Conservation (phyloP, 2,888 invertebrate genomes). For the Dicycla oo region DNA sequence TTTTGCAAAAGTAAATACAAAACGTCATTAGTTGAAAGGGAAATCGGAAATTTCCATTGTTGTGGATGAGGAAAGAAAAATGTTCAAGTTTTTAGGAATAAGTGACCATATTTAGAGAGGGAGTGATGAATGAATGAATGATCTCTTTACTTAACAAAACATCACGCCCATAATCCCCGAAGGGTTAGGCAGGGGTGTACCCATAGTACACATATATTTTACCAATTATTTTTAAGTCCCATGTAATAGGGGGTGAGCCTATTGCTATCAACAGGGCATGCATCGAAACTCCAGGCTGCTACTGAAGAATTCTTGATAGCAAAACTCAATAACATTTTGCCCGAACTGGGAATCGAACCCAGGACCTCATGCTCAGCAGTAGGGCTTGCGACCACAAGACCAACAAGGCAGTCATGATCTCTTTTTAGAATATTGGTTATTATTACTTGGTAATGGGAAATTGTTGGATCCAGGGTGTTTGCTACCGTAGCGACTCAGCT, state of each 20-base stretch:
- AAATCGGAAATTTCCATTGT: conserved; percentile 49
- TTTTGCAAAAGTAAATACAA: conserved; percentile 42
- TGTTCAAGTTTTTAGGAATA: neutral
- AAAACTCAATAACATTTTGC: too few relatives aligned
- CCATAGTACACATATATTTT: neutral
- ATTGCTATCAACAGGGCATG: neutral
- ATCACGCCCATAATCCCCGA: neutral
- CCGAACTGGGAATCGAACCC: too few relatives aligned
- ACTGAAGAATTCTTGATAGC: too few relatives aligned
- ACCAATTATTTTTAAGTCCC: too few relatives aligned
- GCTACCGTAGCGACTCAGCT: too few relatives aligned
- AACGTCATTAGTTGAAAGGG: conserved; percentile 30
- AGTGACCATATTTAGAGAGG: neutral
- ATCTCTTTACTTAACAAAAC: too few relatives aligned
- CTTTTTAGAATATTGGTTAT: neutral
- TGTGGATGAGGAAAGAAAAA: neutral
- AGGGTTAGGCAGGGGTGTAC: neutral
- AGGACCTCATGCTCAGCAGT: too few relatives aligned
- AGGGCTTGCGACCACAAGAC: too few relatives aligned
- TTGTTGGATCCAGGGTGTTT: neutral
- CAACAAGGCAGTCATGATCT: too few relatives aligned
- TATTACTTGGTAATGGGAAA: neutral
- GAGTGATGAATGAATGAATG: neutral
- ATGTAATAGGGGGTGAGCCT: too few relatives aligned
- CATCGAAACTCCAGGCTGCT: neutral